Conservation (phyloP, 2,888 invertebrate genomes). For the Meganola albula region DNA sequence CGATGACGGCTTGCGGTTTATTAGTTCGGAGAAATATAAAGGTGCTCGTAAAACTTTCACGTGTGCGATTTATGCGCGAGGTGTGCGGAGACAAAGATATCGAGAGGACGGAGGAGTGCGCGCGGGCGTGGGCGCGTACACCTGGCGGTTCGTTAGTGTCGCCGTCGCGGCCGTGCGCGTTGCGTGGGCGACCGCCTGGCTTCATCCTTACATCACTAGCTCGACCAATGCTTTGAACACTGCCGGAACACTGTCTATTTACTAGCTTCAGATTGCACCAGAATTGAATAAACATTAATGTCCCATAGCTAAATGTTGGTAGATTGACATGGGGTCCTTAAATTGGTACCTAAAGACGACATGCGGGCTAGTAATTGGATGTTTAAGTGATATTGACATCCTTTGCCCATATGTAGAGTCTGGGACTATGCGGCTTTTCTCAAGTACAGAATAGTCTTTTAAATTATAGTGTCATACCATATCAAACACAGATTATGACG, state of each 20-base stretch:
- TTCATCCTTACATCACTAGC: conserved; percentile 17
- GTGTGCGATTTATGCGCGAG: conserved; percentile 68
- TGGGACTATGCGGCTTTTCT: conserved; percentile 32
- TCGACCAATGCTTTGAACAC: conserved; percentile 7
- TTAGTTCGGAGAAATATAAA: conserved; percentile 67
- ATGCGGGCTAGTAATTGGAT: conserved; percentile 65
- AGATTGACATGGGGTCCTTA: conserved; percentile 36
- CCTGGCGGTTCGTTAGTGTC: conserved; percentile 74
- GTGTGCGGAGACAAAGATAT: conserved; percentile 45
- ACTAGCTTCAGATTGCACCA: conserved; percentile 5
- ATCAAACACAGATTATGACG: conserved; percentile 39
- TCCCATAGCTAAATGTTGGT: conserved; percentile 12
- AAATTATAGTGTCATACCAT: conserved; percentile 27
- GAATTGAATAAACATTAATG: conserved; percentile 10
- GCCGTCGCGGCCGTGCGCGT: conserved; percentile 35
- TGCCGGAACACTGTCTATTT: conserved; percentile 12
- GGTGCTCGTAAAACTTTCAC: conserved; percentile 76
- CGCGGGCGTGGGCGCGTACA: conserved; percentile 68
- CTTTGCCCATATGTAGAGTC: conserved; percentile 33
- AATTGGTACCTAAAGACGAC: conserved; percentile 52
- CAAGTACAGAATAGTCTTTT: conserved; percentile 28
- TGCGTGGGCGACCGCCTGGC: conserved; percentile 19
- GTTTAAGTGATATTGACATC: conserved; percentile 55
- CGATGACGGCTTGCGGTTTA: conserved; percentile 52
- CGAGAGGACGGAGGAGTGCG: conserved; percentile 69